A percentile compares a stretch with the other conserved stretches of the same genome.
Conservation (phyloP, 2,797 vertebrate genomes). For the Decapterus maruadsi region DNA sequence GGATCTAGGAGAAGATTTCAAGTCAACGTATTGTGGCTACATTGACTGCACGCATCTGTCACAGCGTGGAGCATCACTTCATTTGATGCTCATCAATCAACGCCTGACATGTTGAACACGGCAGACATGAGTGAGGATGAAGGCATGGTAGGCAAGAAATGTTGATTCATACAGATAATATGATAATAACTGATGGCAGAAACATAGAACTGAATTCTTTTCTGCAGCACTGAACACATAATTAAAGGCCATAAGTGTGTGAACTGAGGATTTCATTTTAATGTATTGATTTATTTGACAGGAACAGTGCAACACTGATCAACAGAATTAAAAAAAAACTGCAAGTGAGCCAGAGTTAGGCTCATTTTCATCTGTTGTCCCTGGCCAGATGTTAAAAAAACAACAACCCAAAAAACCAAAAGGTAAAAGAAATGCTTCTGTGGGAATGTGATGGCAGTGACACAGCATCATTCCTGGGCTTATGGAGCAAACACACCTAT, state of each 20-base stretch:
- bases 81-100: background rate
- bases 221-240: too few relatives aligned
- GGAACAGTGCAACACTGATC: too few relatives aligned
- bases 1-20: too few relatives aligned
- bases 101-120: background rate
- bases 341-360: too few relatives aligned
- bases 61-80: background rate
- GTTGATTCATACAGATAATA: background rate
- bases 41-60: too few relatives aligned
- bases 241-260: background rate
- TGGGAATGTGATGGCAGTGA: constrained; percentile 11
- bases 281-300: too few relatives aligned
- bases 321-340: too few relatives aligned
- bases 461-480: background rate
- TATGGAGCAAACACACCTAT: constrained; percentile 15
- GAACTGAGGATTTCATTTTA: background rate
- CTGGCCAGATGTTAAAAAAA: too few relatives aligned
- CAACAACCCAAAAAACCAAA: too few relatives aligned
- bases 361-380: too few relatives aligned
- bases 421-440: background rate
- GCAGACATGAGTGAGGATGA: background rate
- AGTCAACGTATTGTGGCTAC: too few relatives aligned
- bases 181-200: background rate
- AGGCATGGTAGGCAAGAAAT: background rate
- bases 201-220: background rate